Evolutionary conservation across 2,797 vertebrate genomes (phyloP).

Genomic region (Furcifer pardalis): DNA sequence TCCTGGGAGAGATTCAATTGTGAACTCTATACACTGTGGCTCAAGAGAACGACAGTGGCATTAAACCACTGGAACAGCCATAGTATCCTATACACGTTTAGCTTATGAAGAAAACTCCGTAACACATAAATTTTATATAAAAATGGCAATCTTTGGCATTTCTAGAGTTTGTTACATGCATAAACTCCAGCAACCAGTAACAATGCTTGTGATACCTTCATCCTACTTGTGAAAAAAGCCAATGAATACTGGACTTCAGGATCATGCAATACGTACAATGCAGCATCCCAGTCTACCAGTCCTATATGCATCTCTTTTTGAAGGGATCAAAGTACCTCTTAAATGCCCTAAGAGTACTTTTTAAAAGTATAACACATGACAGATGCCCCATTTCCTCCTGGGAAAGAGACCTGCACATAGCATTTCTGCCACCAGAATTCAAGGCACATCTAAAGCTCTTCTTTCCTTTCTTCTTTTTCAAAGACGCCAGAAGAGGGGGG

Average conservation of each 20-base stretch:
- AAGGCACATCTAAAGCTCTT: too few relatives aligned
- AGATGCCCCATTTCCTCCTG: too few relatives aligned
- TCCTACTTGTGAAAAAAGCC: too few relatives aligned
- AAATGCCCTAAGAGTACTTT: neutral
- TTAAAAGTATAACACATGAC: neutral
- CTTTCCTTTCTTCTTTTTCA: neutral
- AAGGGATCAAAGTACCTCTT: too few relatives aligned
- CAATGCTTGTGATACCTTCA: neutral
- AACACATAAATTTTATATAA: neutral
- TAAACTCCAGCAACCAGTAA: neutral
- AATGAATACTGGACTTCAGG: neutral
- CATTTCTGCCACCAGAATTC: neutral
- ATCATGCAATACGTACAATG: neutral
- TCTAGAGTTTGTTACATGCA: neutral
- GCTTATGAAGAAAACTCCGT: neutral
- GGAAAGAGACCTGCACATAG: neutral
- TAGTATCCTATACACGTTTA: neutral
- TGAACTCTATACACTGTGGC: neutral
- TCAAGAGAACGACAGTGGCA: neutral
- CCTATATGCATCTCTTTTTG: neutral
- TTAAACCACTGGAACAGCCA: neutral
- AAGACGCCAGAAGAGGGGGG: neutral
- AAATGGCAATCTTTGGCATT: neutral
- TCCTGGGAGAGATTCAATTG: neutral
- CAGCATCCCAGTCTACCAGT: neutral